Evolutionary conservation across 2,113 vertebrate genomes (phyloP).

Genomic region (Menidia beryllina): DNA sequence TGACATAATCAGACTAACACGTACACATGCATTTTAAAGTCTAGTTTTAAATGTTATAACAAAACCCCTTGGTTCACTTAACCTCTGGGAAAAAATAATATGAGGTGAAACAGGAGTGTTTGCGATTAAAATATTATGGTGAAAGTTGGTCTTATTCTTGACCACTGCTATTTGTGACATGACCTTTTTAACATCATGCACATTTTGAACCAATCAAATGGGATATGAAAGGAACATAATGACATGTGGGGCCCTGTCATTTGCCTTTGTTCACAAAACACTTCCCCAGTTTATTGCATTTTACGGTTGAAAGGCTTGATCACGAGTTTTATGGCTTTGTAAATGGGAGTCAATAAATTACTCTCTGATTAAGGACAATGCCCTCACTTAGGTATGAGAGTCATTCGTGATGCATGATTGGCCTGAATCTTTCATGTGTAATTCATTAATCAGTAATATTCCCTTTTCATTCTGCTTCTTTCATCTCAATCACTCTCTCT

Average conservation of each 20-base stretch:
- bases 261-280: constrained; percentile 82
- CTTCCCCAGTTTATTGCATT: constrained; percentile 80
- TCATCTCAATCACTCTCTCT: constrained; percentile 50
- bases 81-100: not conserved
- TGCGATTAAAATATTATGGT: constrained; percentile 18
- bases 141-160: constrained; percentile 48
- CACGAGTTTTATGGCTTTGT: constrained; percentile 80
- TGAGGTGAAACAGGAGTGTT: not conserved
- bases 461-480: constrained; percentile 44
- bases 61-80: constrained; percentile 9
- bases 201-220: constrained; percentile 69
- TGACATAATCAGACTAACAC: too few species aligned
- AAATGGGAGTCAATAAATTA: constrained; percentile 82
- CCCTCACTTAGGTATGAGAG: constrained; percentile 72
- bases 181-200: constrained; percentile 55
- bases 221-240: constrained; percentile 78
- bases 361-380: constrained; percentile 78
- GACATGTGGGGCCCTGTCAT: constrained; percentile 75
- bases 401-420: constrained; percentile 71
- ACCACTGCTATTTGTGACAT: constrained; percentile 42
- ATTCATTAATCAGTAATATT: constrained; percentile 69
- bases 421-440: constrained; percentile 60
- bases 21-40: too few species aligned
- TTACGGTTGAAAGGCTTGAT: constrained; percentile 79
- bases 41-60: not conserved